Evolutionary conservation across 1,140 invertebrate species (phyloP).

Genomic region (Drosophila nebulosa): DNA sequence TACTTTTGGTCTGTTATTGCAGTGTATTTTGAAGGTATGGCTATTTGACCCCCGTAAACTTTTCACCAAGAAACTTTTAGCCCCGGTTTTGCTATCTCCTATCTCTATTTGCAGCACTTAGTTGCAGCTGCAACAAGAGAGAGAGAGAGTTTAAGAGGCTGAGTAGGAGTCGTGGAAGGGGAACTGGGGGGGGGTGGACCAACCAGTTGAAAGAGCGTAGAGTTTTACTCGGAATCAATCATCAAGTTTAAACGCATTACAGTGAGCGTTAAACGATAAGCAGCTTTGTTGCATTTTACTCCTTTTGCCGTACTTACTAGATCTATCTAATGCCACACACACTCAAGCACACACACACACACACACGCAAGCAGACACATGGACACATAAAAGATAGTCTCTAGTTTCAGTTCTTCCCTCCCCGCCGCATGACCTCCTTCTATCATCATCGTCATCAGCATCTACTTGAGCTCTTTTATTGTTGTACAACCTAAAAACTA

Average conservation of each 20-base stretch:
- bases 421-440: neutral
- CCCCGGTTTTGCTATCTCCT: constrained; percentile 26
- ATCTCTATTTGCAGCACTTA: constrained; percentile 60
- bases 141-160: constrained; percentile 3
- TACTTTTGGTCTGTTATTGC: neutral
- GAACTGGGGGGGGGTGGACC: no score
- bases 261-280: constrained; percentile 75
- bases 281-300: constrained; percentile 73
- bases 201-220: neutral
- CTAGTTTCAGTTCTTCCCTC: neutral
- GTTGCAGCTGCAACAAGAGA: constrained; percentile 60
- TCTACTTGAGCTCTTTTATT: constrained; percentile 70
- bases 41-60: constrained; percentile 34
- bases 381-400: constrained; percentile 18
- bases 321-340: constrained; percentile 41
- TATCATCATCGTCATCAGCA: constrained; percentile 30
- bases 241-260: constrained; percentile 79
- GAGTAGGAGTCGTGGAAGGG: neutral
- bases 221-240: constrained; percentile 56
- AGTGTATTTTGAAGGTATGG: constrained; percentile 1
- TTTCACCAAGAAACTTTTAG: constrained; percentile 65
- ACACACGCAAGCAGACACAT: constrained; percentile 2
- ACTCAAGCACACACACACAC: neutral
- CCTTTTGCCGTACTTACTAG: constrained; percentile 33
- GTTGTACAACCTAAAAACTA: constrained; percentile 58